These are phyloP conservation scores for Leptoteleia sp. DNA, from an alignment of 1,140 invertebrate species.

Conservation along the genomic window DNA sequence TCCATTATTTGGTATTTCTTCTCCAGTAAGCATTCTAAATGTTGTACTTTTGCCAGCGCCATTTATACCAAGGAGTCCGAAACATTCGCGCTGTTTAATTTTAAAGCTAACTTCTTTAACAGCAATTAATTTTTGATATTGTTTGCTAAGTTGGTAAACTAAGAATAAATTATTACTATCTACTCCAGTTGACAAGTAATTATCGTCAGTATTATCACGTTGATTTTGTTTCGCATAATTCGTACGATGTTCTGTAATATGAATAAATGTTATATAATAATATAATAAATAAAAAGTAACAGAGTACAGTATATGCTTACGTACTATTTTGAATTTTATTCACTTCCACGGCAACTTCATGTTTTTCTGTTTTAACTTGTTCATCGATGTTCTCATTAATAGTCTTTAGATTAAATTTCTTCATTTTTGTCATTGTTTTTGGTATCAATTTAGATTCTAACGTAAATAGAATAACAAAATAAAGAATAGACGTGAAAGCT, in stretches of 20 bases:
- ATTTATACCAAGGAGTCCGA: slow-evolving; percentile 94
- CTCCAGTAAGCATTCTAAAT: slow-evolving; percentile 95
- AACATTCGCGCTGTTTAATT: slow-evolving; percentile 88
- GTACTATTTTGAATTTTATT: slow-evolving; percentile 70
- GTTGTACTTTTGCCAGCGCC: slow-evolving; percentile 93
- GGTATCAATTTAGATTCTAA: slow-evolving; percentile 71
- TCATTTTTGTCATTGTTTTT: slow-evolving; percentile 62
- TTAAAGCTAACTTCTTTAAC: slow-evolving; percentile 88
- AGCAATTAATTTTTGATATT: slow-evolving; percentile 85
- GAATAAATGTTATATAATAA: not conserved
- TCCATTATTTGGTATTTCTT: slow-evolving; percentile 85
- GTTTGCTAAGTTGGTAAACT: slow-evolving; percentile 84
- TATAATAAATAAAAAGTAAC: not conserved
- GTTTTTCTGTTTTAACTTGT: slow-evolving; percentile 76
- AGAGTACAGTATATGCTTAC: slow-evolving; percentile 14
- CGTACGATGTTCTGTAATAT: slow-evolving; percentile 38
- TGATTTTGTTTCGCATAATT: slow-evolving; percentile 40
- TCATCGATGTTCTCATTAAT: slow-evolving; percentile 71
- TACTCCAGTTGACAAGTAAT: slow-evolving; percentile 20
- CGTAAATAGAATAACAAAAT: slow-evolving; percentile 72
- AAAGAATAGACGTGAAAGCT: slow-evolving; percentile 70
- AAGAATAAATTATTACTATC: slow-evolving; percentile 71
- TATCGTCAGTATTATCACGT: slow-evolving; percentile 36
- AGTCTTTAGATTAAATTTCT: slow-evolving; percentile 53
- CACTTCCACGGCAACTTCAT: slow-evolving; percentile 71